Conservation (phyloP, 2,113 vertebrate species). For the Sinocyclocheilus grahami region DNA sequence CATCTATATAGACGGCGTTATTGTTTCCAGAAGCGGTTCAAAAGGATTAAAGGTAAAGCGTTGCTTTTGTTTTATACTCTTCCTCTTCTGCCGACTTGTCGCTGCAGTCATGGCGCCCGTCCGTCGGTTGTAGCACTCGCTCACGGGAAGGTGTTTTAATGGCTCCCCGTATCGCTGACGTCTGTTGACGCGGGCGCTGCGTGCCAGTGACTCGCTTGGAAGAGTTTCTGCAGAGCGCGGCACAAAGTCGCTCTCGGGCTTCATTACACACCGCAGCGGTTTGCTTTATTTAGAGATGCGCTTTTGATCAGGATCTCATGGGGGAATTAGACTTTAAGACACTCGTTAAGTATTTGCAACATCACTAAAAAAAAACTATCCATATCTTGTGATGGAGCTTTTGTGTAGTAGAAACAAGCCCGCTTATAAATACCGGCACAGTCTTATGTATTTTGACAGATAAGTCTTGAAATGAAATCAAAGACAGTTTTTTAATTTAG, state of each 20-base stretch:
- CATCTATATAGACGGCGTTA: neutral
- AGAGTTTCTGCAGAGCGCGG: constrained; percentile 57
- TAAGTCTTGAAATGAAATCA: neutral
- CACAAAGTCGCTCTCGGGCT: constrained; percentile 68
- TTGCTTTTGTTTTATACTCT: neutral
- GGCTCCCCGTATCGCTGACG: constrained; percentile 81
- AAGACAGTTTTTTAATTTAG: neutral
- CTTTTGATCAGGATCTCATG: constrained; percentile 14
- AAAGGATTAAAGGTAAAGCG: constrained; percentile 41
- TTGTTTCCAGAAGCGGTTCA: constrained; percentile 7
- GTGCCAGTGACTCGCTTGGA: constrained; percentile 77
- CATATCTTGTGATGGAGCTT: neutral
- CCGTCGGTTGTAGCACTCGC: constrained; percentile 50
- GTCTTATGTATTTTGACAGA: neutral
- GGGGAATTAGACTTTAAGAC: constrained; percentile 3
- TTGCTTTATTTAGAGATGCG: neutral
- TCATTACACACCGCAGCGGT: constrained; percentile 16
- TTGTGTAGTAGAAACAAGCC: neutral
- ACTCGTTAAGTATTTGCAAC: neutral
- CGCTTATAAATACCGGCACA: neutral
- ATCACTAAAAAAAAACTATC: neutral
- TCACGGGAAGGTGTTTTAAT: constrained; percentile 77
- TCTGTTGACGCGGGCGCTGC: constrained; percentile 81
- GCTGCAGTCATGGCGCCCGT: constrained; percentile 51
- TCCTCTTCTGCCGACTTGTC: neutral